Conservation (phyloP, 2,797 vertebrate genomes). For the Sebastes nivosus region DNA sequence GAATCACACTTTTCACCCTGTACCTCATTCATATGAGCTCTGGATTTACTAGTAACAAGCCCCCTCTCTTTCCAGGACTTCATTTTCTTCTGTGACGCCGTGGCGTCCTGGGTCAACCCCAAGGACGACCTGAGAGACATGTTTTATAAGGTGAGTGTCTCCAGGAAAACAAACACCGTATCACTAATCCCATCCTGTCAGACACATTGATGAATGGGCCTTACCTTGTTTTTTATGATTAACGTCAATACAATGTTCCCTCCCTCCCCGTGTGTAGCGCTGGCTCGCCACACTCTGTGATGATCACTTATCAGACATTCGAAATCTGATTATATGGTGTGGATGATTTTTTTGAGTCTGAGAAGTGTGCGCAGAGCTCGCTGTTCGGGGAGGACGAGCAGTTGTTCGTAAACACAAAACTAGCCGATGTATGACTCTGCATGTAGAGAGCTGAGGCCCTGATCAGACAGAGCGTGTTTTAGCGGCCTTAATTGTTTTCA, state of each 20-base stretch:
- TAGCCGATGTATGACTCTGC: too few species aligned
- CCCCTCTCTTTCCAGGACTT: slow-evolving; percentile 85
- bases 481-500: too few species aligned
- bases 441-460: too few species aligned
- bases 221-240: neutral
- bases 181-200: neutral
- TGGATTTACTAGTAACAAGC: neutral
- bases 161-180: neutral
- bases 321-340: slow-evolving; percentile 70
- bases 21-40: neutral
- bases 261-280: neutral
- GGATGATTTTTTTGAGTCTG: slow-evolving; percentile 60
- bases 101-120: slow-evolving; percentile 95
- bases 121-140: slow-evolving; percentile 96
- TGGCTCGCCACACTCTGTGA: slow-evolving; percentile 52
- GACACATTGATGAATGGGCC: neutral
- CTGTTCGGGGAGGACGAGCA: neutral
- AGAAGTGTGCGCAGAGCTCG: slow-evolving; percentile 49
- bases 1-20: neutral
- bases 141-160: slow-evolving; percentile 91
- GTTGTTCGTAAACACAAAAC: neutral
- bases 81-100: slow-evolving; percentile 96
- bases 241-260: neutral
- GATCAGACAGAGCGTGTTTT: too few species aligned
- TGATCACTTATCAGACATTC: slow-evolving; percentile 72